These are phyloP conservation scores for Cinclus cinclus DNA, from an alignment of 2,113 vertebrate genomes.

Conservation along the genomic window DNA sequence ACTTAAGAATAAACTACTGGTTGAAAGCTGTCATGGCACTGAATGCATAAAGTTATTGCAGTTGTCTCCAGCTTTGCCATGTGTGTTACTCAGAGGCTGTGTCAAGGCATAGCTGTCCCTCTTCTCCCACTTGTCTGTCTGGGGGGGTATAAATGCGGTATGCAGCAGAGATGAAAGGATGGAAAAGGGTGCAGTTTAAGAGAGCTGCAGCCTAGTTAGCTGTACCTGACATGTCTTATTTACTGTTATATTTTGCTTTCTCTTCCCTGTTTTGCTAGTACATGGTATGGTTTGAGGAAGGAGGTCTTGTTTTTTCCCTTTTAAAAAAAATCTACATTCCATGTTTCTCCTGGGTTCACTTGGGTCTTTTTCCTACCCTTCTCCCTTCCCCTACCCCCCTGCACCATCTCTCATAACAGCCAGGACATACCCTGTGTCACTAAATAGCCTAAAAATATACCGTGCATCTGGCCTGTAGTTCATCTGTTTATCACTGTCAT, in stretches of 20 bases:
- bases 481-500: neutral
- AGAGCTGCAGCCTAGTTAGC: neutral
- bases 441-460: neutral
- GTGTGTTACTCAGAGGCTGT: neutral
- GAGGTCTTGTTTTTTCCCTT: neutral
- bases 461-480: neutral
- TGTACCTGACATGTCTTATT: neutral
- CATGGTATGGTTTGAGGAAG: neutral
- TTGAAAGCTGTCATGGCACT: neutral
- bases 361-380: rapidly evolving
- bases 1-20: neutral
- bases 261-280: neutral
- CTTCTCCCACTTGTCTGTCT: neutral
- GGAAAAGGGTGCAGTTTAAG: neutral
- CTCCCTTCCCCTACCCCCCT: neutral
- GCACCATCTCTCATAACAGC: neutral
- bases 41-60: neutral
- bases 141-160: neutral
- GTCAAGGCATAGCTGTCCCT: neutral
- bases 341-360: neutral
- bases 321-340: neutral
- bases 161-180: neutral
- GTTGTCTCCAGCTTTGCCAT: neutral
- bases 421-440: neutral
- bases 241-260: neutral